Conservation (phyloP, 2,888 invertebrate species). For the Acronicta psi region DNA sequence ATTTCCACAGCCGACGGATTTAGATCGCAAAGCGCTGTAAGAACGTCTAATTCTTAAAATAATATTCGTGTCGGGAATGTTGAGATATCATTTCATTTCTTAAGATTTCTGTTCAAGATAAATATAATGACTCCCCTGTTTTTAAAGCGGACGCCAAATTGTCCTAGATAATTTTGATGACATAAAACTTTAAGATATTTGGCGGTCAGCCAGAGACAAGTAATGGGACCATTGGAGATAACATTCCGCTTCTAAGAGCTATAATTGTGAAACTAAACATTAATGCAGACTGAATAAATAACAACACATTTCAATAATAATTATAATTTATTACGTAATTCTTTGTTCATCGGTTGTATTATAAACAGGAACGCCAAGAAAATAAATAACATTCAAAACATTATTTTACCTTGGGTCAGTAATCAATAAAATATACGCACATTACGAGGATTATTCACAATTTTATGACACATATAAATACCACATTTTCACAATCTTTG, state of each 20-base stretch:
- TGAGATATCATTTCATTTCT: conserved; percentile 70
- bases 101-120: conserved; percentile 77
- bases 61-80: conserved; percentile 64
- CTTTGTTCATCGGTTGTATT: conserved; percentile 74
- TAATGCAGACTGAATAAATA: conserved; percentile 34
- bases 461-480: conserved; percentile 60
- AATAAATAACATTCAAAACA: conserved; percentile 54
- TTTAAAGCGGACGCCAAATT: conserved; percentile 84
- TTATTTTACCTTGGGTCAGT: conserved; percentile 51
- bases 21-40: conserved; percentile 57
- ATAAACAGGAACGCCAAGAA: conserved; percentile 61
- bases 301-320: conserved; percentile 60
- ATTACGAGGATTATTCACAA: conserved; percentile 51
- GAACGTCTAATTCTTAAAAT: conserved; percentile 65
- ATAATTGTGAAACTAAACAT: conserved; percentile 38
- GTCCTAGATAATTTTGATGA: conserved; percentile 86
- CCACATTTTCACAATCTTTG: conserved; percentile 48
- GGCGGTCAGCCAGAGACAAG: conserved; percentile 76
- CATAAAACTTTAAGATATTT: conserved; percentile 79
- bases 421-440: conserved; percentile 56
- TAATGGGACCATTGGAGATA: conserved; percentile 76
- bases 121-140: conserved; percentile 81
- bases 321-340: conserved; percentile 79
- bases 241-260: conserved; percentile 62
- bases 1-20: conserved; percentile 40